These are phyloP conservation scores for Brenthis ino DNA, from an alignment of 2,888 invertebrate genomes.

Conservation along the genomic window DNA sequence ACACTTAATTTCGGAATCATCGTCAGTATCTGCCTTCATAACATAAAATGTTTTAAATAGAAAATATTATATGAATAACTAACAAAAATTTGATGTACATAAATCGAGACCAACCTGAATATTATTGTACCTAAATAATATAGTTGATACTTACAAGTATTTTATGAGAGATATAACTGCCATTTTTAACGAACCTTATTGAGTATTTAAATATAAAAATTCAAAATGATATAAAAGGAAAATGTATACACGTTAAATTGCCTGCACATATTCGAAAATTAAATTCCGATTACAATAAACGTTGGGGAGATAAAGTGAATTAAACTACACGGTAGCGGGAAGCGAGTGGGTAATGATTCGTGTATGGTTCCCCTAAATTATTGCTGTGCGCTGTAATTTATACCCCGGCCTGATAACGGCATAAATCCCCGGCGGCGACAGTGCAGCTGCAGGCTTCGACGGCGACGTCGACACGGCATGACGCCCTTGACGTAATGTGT, in stretches of 20 bases:
- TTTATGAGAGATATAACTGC: not conserved
- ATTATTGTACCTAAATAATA: too few species aligned
- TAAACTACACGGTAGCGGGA: conserved; percentile 59
- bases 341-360: conserved; percentile 77
- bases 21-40: conserved; percentile 47
- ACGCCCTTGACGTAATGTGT: conserved; percentile 64
- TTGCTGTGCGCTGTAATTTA: conserved; percentile 77
- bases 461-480: conserved; percentile 71
- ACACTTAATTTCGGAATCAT: conserved; percentile 46
- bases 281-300: conserved; percentile 68
- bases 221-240: conserved; percentile 9
- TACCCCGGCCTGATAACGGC: conserved; percentile 76
- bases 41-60: conserved; percentile 17
- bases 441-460: conserved; percentile 65
- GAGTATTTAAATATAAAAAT: not conserved
- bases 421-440: conserved; percentile 76
- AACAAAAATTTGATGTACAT: not conserved
- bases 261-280: conserved; percentile 44
- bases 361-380: conserved; percentile 80
- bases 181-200: not conserved
- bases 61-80: not conserved
- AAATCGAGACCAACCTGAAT: conserved; percentile 22
- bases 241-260: conserved; percentile 23
- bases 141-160: not conserved
- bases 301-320: conserved; percentile 74